phyloP scores from a whole-genome alignment of 1,140 invertebrate genomes.

The Aphis craccivora region DNA sequence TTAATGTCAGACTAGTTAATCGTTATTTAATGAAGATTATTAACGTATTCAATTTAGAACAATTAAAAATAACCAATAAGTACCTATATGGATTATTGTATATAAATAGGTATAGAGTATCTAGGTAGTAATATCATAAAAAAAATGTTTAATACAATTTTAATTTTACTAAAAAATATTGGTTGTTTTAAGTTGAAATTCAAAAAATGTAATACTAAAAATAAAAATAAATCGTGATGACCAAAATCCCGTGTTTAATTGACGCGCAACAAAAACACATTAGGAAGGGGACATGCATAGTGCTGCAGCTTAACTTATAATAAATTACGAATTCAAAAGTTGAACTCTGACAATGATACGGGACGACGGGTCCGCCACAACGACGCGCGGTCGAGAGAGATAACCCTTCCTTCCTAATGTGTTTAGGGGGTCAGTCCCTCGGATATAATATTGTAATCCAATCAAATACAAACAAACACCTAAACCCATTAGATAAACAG shows the following conservation, averaged over 20 bases:
- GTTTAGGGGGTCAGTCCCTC: slow-evolving; percentile 50
- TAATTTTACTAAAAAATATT: background rate
- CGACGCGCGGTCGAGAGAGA: slow-evolving; percentile 45
- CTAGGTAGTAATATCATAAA: background rate
- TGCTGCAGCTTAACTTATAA: slow-evolving; percentile 27
- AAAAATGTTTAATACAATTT: background rate
- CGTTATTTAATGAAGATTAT: background rate
- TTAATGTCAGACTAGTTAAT: background rate
- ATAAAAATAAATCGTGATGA: background rate
- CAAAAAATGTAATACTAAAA: background rate
- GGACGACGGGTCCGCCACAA: slow-evolving; percentile 50
- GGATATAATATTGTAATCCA: slow-evolving; percentile 54
- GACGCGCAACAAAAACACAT: slow-evolving; percentile 37
- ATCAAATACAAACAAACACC: slow-evolving; percentile 55
- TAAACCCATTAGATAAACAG: slow-evolving; percentile 55
- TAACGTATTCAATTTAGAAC: background rate
- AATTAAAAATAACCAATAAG: background rate
- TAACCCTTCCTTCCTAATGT: slow-evolving; percentile 45
- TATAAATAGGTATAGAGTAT: background rate
- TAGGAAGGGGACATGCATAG: slow-evolving; percentile 15
- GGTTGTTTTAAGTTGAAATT: background rate
- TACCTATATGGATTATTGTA: background rate
- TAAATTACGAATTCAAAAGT: slow-evolving; percentile 53
- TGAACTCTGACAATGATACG: slow-evolving; percentile 54
- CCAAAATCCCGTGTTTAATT: slow-evolving; percentile 42